phyloP scores from a whole-genome alignment of 2,888 invertebrate genomes.

The Oscheius sp. region DNA sequence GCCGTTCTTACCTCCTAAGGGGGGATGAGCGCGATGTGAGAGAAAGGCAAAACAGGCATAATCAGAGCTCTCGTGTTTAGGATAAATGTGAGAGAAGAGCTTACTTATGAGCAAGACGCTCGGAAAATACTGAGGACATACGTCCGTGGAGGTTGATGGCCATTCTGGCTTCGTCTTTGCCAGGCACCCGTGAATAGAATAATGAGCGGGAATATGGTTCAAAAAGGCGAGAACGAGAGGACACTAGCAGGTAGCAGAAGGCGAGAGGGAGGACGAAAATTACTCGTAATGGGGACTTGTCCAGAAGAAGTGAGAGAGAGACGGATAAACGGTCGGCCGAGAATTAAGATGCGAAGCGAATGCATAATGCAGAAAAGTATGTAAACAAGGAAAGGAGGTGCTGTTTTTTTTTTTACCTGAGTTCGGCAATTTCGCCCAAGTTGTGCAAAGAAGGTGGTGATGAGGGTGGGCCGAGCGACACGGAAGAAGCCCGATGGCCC shows the following conservation, averaged over 20 bases:
- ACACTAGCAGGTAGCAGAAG: slow-evolving; percentile 19
- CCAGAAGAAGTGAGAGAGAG: background rate
- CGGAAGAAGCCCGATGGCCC: slow-evolving; percentile 54
- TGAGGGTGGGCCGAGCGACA: slow-evolving; percentile 53
- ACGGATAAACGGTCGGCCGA: slow-evolving; percentile 6
- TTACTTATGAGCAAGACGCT: slow-evolving; percentile 31
- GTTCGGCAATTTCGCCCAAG: slow-evolving; percentile 52
- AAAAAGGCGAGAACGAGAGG: background rate
- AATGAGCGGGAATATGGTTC: slow-evolving; percentile 24
- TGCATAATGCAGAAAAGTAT: background rate
- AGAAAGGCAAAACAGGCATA: background rate
- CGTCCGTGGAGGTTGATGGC: slow-evolving; percentile 32
- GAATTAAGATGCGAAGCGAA: slow-evolving; percentile 7
- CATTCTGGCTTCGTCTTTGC: background rate
- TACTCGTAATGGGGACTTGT: slow-evolving; percentile 20
- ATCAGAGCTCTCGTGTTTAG: no score
- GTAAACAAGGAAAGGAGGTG: background rate
- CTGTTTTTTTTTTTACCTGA: slow-evolving; percentile 44
- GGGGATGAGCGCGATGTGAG: background rate
- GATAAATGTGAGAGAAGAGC: background rate
- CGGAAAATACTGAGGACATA: slow-evolving; percentile 32
- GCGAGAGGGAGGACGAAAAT: background rate
- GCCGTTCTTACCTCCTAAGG: background rate
- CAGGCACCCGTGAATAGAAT: slow-evolving; percentile 19
- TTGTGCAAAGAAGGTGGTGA: slow-evolving; percentile 59